phyloP scores from a whole-genome alignment of 2,888 invertebrate genomes.

The Cryptocephalus moraei region DNA sequence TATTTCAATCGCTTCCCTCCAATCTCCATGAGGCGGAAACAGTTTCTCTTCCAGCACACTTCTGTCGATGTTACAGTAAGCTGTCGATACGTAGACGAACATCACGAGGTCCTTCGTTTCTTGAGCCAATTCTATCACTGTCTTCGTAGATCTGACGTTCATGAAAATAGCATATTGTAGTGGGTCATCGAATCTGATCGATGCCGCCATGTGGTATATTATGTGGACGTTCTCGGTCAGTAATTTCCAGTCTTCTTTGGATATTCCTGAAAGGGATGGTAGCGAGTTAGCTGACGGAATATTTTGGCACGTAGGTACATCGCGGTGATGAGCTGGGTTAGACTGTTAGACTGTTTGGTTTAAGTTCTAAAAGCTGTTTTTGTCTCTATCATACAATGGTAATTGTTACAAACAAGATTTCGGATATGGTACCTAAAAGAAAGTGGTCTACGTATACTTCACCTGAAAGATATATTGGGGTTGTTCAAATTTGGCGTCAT shows the following conservation, averaged over 20 bases:
- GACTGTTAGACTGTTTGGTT: too few species aligned
- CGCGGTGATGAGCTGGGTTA: too few species aligned
- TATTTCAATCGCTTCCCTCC: not conserved
- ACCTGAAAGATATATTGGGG: too few species aligned
- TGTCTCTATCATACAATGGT: too few species aligned
- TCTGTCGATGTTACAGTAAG: slow-evolving; percentile 71
- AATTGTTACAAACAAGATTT: too few species aligned
- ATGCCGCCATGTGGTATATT: slow-evolving; percentile 72
- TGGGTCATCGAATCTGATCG: slow-evolving; percentile 75
- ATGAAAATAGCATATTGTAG: slow-evolving; percentile 53
- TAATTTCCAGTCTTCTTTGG: slow-evolving; percentile 34
- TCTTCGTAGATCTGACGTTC: slow-evolving; percentile 58
- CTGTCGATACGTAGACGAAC: slow-evolving; percentile 76
- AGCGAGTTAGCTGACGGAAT: too few species aligned
- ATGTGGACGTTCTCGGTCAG: slow-evolving; percentile 53
- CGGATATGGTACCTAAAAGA: too few species aligned
- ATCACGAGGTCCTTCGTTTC: slow-evolving; percentile 43
- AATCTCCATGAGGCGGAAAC: not conserved
- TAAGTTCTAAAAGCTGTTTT: too few species aligned
- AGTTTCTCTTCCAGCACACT: slow-evolving; percentile 18
- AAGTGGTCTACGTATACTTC: too few species aligned
- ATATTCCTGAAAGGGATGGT: slow-evolving; percentile 4
- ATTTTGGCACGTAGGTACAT: too few species aligned
- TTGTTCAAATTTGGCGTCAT: too few species aligned
- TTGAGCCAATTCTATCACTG: slow-evolving; percentile 50